Base-by-base conservation (phyloP, 2,797 vertebrate genomes). In the Poeciliopsis turneri region DNA sequence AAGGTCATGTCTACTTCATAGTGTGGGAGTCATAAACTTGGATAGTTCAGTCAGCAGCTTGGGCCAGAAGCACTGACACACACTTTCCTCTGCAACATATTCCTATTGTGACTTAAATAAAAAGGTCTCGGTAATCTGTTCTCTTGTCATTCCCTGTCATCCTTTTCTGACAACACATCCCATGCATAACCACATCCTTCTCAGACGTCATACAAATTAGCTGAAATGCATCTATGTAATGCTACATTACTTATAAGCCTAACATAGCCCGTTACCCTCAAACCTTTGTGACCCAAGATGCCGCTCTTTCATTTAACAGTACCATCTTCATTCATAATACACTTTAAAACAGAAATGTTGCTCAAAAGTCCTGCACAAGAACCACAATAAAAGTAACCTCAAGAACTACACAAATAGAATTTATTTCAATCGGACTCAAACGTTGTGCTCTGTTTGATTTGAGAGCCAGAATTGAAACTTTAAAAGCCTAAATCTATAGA, bases 21-120 rank as follows among this genome's bases (percentile, higher is more conserved):
- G 75, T 46, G 51, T 84, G 79, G 80, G 86, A 87, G 77, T 87
- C 79, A 75, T 88, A 91, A 91, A 91, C 86, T 90, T 46, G 78
- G 78, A 84, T 80, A 77, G 64, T 82, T 45, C 28, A 51, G 85
- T 72, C 23, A 53, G 86, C 70, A 81, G 72, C 64, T 55, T 78
- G 81, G 70, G 72, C 83, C 75, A 28, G 78, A 77, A 79, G 61
- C 30, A 68, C 49, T 85, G 86, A 88, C 79, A 86, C 72, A 53
- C 76, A 84, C 73, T 81, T 90, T 81, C 85, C 81, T 81, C 69
- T 82, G 15, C 49, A 80, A 76, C 68, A 41, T 81, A 61, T 80
- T 82, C 55, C 76, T 78, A 73, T 74, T 77, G 53, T 75, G 79
- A 72, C 80, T 71, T 41, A 41, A 68, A 82, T 39, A 82, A 45